phyloP scores from a whole-genome alignment of 2,888 invertebrate genomes.

The Xanthorhoe spadicearia region DNA sequence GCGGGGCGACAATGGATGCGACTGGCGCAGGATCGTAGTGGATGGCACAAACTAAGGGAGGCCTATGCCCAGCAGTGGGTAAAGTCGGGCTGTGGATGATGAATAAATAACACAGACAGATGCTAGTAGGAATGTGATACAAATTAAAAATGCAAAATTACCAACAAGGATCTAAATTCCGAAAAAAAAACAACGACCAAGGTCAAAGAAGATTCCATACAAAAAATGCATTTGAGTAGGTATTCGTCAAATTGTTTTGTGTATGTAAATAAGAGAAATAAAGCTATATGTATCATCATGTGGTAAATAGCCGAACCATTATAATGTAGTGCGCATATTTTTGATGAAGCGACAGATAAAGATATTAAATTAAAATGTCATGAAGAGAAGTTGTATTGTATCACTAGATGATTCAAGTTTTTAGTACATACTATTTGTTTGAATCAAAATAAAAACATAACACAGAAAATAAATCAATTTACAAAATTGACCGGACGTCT shows the following conservation, averaged over 20 bases:
- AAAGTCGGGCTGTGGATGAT: no score
- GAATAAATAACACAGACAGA: constrained; percentile 23
- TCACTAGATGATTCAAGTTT: not conserved
- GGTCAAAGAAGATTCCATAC: constrained; percentile 5
- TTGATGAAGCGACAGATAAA: not conserved
- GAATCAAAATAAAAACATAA: not conserved
- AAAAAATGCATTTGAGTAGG: not conserved
- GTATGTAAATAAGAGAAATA: not conserved
- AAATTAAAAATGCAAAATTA: constrained; percentile 21
- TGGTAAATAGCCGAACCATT: not conserved
- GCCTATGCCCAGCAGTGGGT: no score
- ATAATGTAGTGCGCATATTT: not conserved
- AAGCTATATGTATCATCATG: not conserved
- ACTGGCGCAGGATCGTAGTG: no score
- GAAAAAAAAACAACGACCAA: constrained; percentile 5
- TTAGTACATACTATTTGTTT: not conserved
- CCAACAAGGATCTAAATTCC: constrained; percentile 25
- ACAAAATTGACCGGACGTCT: constrained; percentile 24
- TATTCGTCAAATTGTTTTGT: not conserved
- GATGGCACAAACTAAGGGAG: no score
- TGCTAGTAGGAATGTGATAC: constrained; percentile 19
- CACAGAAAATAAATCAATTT: constrained; percentile 9
- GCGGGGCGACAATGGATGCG: no score
- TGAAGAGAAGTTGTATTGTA: not conserved
- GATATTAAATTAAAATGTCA: not conserved